Evolutionary conservation across 2,797 vertebrate species (phyloP).

Genomic region (Buceros bicornis): DNA sequence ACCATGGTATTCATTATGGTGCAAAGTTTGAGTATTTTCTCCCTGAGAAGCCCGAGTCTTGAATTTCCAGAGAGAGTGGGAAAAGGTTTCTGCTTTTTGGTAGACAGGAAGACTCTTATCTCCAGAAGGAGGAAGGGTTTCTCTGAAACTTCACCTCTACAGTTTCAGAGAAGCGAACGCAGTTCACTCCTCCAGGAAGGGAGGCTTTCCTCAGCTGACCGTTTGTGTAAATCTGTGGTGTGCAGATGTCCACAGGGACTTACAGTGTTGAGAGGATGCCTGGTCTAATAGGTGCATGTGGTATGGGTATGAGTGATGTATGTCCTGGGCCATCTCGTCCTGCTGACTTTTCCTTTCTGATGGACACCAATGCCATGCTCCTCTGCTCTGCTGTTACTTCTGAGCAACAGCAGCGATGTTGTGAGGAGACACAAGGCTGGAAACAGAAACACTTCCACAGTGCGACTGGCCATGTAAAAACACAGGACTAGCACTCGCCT

Average conservation of each 20-base stretch:
- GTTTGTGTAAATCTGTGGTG: not conserved
- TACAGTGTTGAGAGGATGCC: not conserved
- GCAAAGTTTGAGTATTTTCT: not conserved
- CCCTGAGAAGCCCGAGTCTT: not conserved
- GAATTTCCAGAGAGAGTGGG: not conserved
- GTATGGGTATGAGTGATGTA: not conserved
- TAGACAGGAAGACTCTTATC: not conserved
- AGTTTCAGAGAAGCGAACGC: rapidly evolving
- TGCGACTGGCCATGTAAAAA: not conserved
- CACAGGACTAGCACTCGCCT: not conserved
- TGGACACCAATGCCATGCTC: not conserved
- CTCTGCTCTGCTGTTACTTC: not conserved
- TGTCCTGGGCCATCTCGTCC: not conserved
- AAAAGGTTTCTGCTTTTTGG: not conserved
- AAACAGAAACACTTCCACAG: not conserved
- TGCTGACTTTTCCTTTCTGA: not conserved
- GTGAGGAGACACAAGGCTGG: not conserved
- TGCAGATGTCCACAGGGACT: not conserved
- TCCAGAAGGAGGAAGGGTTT: not conserved
- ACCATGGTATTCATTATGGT: rapidly evolving
- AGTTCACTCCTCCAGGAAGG: not conserved
- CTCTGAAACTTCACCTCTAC: not conserved
- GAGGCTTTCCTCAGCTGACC: not conserved
- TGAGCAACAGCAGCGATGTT: not conserved
- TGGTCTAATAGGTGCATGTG: not conserved